Evolutionary conservation across 1,140 invertebrate species (phyloP), one percentile per base, ranked within the genome.

Genomic region (Drosophila miranda): DNA sequence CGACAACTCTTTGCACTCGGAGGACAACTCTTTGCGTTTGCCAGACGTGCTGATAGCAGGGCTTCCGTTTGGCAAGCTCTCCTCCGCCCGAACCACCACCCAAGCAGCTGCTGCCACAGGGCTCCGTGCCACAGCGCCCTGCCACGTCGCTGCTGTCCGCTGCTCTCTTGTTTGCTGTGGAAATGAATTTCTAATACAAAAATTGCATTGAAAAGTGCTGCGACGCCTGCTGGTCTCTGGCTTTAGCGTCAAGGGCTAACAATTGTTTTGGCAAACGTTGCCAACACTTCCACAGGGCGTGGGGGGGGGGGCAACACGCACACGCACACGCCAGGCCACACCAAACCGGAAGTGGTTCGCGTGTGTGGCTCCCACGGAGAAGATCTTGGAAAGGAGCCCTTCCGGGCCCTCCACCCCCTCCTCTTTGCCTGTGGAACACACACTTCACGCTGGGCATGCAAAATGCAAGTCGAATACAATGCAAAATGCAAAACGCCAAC

Each of bases 171-270:
- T 58, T 69, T 79, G 80, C 57, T 62, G 69, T 63, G 62, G 75
- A 86, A 86, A 86, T 87, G 81, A 86, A 87, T 86, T 87, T 81
- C 77, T 87, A 86, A 86, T 87, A 87, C 81, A 87, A 81, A 87
- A 86, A 86, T 86, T 78, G 82, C 82, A 78, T 68, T 87, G 82
- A 71, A 76, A 83, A 82, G 75, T 59, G 46, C 66, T 59, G 62
- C 44, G 62, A 54, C 61, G 61, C 71, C 53, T 75, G 48, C 60
- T 58, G 52, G 60, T 59, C 63, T 51, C 48, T 56, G 44, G 53
- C 64, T 70, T 76, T 51, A 56, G 73, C 60, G 59, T 54, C 55
- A 70, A 72, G 62, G 56, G 79, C 51, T 78, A 72, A 68, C 73
- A 86, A 86, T 87, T 87, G 70, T 87, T 86, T 86, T 78, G 71